phyloP scores from a whole-genome alignment of 1,140 invertebrate genomes.

The Diorhabda elongata region DNA sequence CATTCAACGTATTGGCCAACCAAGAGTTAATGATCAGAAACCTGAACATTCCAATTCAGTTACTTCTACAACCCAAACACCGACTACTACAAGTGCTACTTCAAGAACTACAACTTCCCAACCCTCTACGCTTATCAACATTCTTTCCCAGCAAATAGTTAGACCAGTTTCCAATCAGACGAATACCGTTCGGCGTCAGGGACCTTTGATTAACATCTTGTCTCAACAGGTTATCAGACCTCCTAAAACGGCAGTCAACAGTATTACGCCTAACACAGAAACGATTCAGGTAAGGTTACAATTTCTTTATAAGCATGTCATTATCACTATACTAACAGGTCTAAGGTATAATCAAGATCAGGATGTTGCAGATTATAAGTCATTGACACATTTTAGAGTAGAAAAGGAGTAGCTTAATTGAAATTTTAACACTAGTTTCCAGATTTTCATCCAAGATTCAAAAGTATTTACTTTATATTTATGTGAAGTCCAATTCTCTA shows the following conservation, averaged over 20 bases:
- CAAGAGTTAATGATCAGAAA: conserved; percentile 36
- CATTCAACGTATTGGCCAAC: conserved; percentile 49
- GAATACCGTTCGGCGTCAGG: conserved; percentile 25
- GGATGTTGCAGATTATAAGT: no score
- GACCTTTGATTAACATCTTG: conserved; percentile 42
- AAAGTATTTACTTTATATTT: no score
- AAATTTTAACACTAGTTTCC: no score
- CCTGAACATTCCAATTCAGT: conserved; percentile 36
- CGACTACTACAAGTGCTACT: conserved; percentile 30
- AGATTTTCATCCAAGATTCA: no score
- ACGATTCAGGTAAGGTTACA: conserved; percentile 15
- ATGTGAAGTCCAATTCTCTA: no score
- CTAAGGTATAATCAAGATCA: neutral
- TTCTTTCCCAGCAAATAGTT: conserved; percentile 41
- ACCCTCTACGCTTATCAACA: conserved; percentile 46
- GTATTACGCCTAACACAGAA: conserved; percentile 6
- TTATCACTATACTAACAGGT: neutral
- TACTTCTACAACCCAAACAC: conserved; percentile 37
- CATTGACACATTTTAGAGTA: no score
- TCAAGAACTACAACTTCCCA: conserved; percentile 34
- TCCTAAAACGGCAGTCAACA: conserved; percentile 7
- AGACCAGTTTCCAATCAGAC: conserved; percentile 25
- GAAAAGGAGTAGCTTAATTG: no score
- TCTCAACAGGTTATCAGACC: conserved; percentile 43
- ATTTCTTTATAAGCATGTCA: conserved; percentile 3